phyloP scores from a whole-genome alignment of 1,140 invertebrate species.

The Scaptomyza montana region DNA sequence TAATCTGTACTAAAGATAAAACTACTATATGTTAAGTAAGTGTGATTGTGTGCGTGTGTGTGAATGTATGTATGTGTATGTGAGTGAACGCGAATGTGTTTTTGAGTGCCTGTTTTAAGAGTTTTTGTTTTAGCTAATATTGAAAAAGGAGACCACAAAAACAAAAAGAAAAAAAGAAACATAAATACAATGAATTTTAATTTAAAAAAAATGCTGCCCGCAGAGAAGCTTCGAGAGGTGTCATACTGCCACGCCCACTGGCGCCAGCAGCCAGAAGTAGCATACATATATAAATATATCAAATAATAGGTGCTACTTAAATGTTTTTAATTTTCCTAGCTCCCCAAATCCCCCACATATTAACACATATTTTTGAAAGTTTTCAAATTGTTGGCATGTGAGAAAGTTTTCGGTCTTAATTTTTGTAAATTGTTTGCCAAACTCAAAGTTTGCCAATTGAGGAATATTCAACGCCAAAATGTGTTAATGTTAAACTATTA shows the following conservation, averaged over 20 bases:
- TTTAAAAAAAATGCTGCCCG: constrained; percentile 38
- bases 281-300: constrained; percentile 11
- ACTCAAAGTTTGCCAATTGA: constrained; percentile 68
- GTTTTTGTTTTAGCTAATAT: constrained; percentile 28
- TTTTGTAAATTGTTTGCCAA: constrained; percentile 63
- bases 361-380: constrained; percentile 8
- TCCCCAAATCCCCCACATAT: not conserved
- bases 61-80: constrained; percentile 19
- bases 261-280: constrained; percentile 35
- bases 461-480: constrained; percentile 58
- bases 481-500: constrained; percentile 58
- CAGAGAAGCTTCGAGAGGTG: constrained; percentile 34
- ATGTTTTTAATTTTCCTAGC: constrained; percentile 25
- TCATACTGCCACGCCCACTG: constrained; percentile 65
- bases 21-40: constrained; percentile 50
- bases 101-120: not conserved
- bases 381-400: not conserved
- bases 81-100: constrained; percentile 9
- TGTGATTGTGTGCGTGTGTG: constrained; percentile 8
- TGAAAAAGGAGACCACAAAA: constrained; percentile 17
- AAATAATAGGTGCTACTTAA: constrained; percentile 61
- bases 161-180: constrained; percentile 10
- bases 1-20: constrained; percentile 71
- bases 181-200: constrained; percentile 15
- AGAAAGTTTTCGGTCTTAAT: constrained; percentile 1